These are phyloP conservation scores for Eretmocerus hayati DNA, from an alignment of 2,888 invertebrate species.

Conservation along the genomic window DNA sequence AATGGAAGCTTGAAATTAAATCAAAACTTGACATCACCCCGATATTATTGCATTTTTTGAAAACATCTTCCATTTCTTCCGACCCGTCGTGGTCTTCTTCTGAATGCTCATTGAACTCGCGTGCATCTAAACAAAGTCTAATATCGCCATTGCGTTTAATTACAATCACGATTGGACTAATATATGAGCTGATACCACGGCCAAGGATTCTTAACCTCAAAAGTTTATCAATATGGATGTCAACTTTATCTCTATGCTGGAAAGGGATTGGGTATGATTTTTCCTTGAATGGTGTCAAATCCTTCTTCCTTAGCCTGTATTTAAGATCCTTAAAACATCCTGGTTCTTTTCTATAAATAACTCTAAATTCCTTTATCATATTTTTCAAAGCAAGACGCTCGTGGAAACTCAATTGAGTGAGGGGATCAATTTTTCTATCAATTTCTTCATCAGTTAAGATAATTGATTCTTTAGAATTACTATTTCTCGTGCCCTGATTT, in stretches of 20 bases:
- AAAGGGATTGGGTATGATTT: not conserved
- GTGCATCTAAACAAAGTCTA: not conserved
- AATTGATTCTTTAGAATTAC: not conserved
- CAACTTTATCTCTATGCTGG: not conserved
- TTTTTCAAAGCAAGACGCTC: not conserved
- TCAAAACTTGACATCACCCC: constrained; percentile 19
- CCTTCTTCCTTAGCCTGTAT: not conserved
- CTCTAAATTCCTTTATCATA: not conserved
- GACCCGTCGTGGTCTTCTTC: not conserved
- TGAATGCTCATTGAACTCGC: not conserved
- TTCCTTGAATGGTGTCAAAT: not conserved
- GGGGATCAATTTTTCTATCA: not conserved
- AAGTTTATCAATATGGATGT: not conserved
- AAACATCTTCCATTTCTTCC: constrained; percentile 8
- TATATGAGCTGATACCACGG: not conserved
- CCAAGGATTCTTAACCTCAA: not conserved
- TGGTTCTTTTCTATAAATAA: not conserved
- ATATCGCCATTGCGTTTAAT: not conserved
- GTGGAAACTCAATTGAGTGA: not conserved
- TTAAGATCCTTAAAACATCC: not conserved
- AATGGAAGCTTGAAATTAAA: constrained; percentile 25
- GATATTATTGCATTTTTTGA: constrained; percentile 11
- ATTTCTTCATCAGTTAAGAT: not conserved
- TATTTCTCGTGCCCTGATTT: not conserved
- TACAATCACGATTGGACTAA: not conserved